Base-by-base conservation (phyloP, 2,113 vertebrate genomes). In the Lonchura striata region DNA sequence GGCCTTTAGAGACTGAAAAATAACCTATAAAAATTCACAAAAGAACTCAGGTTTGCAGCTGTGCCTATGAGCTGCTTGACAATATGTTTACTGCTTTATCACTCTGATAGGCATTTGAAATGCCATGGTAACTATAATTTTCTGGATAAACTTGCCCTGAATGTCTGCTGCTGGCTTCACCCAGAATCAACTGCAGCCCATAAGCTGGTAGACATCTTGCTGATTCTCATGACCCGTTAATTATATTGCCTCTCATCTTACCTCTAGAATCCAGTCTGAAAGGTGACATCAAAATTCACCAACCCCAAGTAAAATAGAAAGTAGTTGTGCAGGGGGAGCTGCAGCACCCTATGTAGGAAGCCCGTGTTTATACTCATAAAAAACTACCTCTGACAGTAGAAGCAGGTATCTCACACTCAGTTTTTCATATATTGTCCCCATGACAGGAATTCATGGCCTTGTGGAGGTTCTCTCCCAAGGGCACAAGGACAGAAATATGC, bases 1-100 rank as follows among this genome's bases (percentile, higher is more conserved):
- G 70, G 21, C 49, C 71, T 95, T 91, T 82, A 65, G 65, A 95
- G 86, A 49, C 50, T 76, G 78, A 90, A 94, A 92, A 88, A 72
- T 50, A 89, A 53, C 66, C 20, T 76, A 72, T 39, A 88, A 80
- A 92, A 83, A 74, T 49, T 63, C 52, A 82, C 61, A 77, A 31
- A 84, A 89, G 35, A 37, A 50, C 22, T 76, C 63, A 42, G 20
- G 28, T 66, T 85, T 23, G 1, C 80, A 93, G 50, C 60, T 90
- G 88, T 88, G 35, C 33, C 30, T 86, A 56, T 74, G 54, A 94
- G 31, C 21, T 75, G 19, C 71, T 93, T 5, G 1, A 88, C 82
- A 92, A 86, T 60, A 42, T 54, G 59, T 88, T 92, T 76, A 82
- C 52, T 90, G 50, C 33, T 77, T 94, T 80, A 47, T 77, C 68